phyloP scores from a whole-genome alignment of 1,140 invertebrate species.

The Drosophila nigrodunni region DNA sequence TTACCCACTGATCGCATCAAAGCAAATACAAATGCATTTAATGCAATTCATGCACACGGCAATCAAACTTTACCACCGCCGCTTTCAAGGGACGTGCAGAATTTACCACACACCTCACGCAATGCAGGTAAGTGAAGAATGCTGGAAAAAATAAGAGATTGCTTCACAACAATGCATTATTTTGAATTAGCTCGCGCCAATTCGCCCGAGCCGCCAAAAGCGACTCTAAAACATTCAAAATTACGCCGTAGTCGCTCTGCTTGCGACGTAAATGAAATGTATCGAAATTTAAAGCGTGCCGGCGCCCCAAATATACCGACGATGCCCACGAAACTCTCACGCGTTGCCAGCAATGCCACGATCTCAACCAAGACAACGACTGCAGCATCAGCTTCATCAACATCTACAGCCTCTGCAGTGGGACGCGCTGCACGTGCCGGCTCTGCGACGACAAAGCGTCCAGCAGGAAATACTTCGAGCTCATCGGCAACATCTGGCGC shows the following conservation, averaged over 20 bases:
- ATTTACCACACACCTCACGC: conserved; percentile 48
- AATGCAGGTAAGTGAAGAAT: conserved; percentile 39
- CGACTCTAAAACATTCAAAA: conserved; percentile 45
- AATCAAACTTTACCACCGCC: conserved; percentile 51
- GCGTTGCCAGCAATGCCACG: conserved; percentile 22
- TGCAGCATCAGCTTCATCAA: background rate
- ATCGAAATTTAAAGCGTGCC: conserved; percentile 51
- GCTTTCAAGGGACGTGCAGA: conserved; percentile 62
- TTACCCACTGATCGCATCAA: conserved; percentile 75
- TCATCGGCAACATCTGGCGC: background rate
- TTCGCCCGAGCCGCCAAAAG: conserved; percentile 63
- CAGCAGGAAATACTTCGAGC: conserved; percentile 8
- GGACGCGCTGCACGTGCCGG: background rate
- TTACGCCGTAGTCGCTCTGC: conserved; percentile 76
- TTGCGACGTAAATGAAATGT: conserved; percentile 69
- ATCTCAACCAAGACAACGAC: background rate
- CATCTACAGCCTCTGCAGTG: conserved; percentile 6
- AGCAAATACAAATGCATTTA: conserved; percentile 30
- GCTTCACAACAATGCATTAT: background rate
- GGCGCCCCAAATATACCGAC: conserved; percentile 50
- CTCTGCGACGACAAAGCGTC: conserved; percentile 9
- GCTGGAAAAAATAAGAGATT: background rate
- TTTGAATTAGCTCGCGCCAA: conserved; percentile 49
- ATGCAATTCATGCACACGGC: conserved; percentile 41
- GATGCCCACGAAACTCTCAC: conserved; percentile 65